phyloP scores from a whole-genome alignment of 2,797 vertebrate genomes.

The Jordanella pulchra region DNA sequence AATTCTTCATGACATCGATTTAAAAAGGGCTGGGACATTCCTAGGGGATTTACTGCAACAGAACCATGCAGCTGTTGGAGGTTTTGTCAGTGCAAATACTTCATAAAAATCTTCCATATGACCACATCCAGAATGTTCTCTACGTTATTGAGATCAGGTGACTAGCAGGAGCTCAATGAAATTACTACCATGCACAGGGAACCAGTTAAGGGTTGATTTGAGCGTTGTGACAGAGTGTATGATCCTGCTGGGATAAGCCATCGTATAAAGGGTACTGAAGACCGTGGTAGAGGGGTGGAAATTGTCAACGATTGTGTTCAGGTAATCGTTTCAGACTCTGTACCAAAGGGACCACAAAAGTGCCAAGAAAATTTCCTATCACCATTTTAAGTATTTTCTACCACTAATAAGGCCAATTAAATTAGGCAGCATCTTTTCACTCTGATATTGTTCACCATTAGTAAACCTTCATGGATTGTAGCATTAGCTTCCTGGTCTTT shows the following conservation, averaged over 20 bases:
- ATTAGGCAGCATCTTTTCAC: too few relatives aligned
- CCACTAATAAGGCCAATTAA: too few relatives aligned
- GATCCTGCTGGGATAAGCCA: constrained; percentile 46
- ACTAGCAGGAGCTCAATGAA: background rate
- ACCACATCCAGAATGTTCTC: too few relatives aligned
- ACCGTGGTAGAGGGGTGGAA: background rate
- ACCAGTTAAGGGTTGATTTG: background rate
- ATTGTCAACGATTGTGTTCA: background rate
- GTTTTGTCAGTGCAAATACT: background rate
- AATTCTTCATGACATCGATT: background rate
- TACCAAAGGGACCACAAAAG: background rate
- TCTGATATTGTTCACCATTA: too few relatives aligned
- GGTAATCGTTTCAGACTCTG: background rate
- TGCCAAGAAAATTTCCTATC: background rate
- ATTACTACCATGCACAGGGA: background rate
- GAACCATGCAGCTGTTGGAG: background rate
- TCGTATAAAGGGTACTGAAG: constrained; percentile 34
- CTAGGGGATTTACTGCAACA: background rate
- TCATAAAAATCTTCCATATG: background rate
- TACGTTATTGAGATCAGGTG: background rate
- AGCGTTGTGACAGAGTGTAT: background rate
- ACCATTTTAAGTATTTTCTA: too few relatives aligned
- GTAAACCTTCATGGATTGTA: too few relatives aligned
- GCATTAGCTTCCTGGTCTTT: too few relatives aligned
- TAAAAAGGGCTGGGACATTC: background rate